A percentile compares a stretch with the other conserved stretches of the same genome.
These are phyloP conservation scores for Apostichopus californicus DNA, from an alignment of 35 echinoderm and acorn worm species.

Conservation along the genomic window DNA sequence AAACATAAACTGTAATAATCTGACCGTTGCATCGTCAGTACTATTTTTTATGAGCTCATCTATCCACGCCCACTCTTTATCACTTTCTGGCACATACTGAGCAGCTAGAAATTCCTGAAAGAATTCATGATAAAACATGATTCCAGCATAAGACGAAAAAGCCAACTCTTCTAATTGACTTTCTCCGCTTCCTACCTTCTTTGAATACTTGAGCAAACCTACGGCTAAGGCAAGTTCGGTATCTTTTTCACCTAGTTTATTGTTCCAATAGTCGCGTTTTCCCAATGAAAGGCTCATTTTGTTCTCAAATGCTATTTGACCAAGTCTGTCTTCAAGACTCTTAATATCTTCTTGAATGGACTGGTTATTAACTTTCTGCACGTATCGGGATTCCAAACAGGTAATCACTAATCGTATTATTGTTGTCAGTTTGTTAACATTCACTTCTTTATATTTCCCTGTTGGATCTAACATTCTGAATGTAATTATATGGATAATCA, in stretches of 20 bases:
- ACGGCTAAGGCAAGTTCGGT: neutral
- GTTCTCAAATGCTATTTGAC: neutral
- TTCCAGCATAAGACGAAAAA: neutral
- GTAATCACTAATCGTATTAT: neutral
- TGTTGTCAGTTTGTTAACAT: slow-evolving; percentile 29
- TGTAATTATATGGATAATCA: too few relatives aligned
- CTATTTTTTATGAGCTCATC: neutral
- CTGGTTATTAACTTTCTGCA: neutral
- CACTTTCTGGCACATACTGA: neutral
- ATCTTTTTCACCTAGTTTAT: neutral
- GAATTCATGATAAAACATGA: slow-evolving; percentile 16
- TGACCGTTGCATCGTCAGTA: neutral
- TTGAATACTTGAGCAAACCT: slow-evolving; percentile 4
- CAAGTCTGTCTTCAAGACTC: neutral
- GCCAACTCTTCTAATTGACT: neutral
- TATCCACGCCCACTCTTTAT: neutral
- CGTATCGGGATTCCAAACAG: slow-evolving; percentile 33
- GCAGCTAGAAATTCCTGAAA: neutral
- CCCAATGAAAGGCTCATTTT: neutral
- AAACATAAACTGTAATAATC: slow-evolving; percentile 14
- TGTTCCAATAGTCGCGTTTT: neutral
- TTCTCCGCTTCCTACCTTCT: neutral
- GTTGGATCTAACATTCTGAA: too few relatives aligned
- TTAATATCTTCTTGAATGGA: neutral
- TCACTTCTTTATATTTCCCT: too few relatives aligned